A percentile compares a stretch with the other conserved stretches of the same genome.
These are phyloP conservation scores for Sebastolobus altivelis DNA, from an alignment of 2,797 vertebrate species.

Conservation along the genomic window DNA sequence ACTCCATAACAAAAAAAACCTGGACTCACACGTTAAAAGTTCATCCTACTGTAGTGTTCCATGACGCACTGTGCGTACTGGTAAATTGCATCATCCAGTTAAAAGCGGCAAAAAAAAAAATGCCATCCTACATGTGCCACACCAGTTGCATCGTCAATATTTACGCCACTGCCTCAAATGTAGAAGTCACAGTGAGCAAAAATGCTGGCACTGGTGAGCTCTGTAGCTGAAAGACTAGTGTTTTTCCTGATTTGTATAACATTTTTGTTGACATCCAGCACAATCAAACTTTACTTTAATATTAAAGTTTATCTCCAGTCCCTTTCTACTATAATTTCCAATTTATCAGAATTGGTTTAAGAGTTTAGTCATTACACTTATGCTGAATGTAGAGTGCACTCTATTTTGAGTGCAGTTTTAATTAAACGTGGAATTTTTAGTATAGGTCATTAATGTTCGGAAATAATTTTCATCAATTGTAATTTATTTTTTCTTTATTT, in stretches of 20 bases:
- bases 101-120: too few species aligned
- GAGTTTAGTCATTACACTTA: slow-evolving; percentile 20
- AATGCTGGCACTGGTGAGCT: background rate
- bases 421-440: slow-evolving; percentile 79
- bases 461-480: slow-evolving; percentile 57
- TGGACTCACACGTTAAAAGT: too few species aligned
- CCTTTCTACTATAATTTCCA: slow-evolving; percentile 6
- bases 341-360: slow-evolving; percentile 29
- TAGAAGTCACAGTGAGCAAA: background rate
- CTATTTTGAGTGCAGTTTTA: slow-evolving; percentile 76
- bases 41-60: too few species aligned
- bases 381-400: slow-evolving; percentile 50
- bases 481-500: slow-evolving; percentile 18
- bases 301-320: slow-evolving; percentile 15
- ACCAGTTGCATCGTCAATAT: too few species aligned
- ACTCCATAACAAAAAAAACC: too few species aligned
- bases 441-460: slow-evolving; percentile 66
- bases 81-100: too few species aligned
- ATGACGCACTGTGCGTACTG: too few species aligned
- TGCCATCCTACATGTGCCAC: too few species aligned
- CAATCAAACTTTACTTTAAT: slow-evolving; percentile 13
- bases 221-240: background rate
- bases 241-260: background rate
- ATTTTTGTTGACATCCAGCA: slow-evolving; percentile 13
- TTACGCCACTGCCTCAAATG: background rate